A percentile compares a stretch with the other conserved stretches of the same genome.
These are phyloP conservation scores for Epinephelus moara DNA, from an alignment of 2,113 vertebrate genomes.

Conservation along the genomic window DNA sequence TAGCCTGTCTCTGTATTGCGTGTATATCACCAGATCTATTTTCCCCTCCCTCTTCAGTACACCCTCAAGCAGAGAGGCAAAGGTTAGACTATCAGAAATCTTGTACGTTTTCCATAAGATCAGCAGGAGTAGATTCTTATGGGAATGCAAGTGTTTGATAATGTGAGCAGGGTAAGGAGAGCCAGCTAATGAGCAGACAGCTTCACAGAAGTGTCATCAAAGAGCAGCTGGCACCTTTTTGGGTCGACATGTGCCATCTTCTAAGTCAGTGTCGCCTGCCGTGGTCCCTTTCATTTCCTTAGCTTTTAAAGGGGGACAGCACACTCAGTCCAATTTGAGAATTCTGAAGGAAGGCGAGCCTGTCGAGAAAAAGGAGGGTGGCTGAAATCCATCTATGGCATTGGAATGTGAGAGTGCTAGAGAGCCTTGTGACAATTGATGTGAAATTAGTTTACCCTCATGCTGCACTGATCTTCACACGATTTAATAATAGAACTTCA, in stretches of 20 bases:
- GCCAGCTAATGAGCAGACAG: slow-evolving; percentile 80
- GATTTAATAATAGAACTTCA: slow-evolving; percentile 62
- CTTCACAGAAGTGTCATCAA: slow-evolving; percentile 79
- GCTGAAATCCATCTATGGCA: slow-evolving; percentile 35
- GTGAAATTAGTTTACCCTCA: slow-evolving; percentile 72
- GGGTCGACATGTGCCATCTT: slow-evolving; percentile 77
- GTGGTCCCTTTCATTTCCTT: slow-evolving; percentile 53
- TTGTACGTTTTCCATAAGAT: slow-evolving; percentile 73
- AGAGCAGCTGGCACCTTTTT: slow-evolving; percentile 78
- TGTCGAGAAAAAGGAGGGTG: slow-evolving; percentile 36
- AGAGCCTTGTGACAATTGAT: slow-evolving; percentile 58
- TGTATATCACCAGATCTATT: slow-evolving; percentile 6
- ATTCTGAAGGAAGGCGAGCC: no score
- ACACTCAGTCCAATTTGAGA: no score
- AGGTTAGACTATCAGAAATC: slow-evolving; percentile 70
- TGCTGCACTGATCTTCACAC: slow-evolving; percentile 66
- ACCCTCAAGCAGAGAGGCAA: slow-evolving; percentile 49
- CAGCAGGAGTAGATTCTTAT: slow-evolving; percentile 73
- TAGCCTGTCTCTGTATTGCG: background rate
- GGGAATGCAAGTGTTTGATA: slow-evolving; percentile 75
- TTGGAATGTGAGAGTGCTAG: slow-evolving; percentile 39
- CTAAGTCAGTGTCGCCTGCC: slow-evolving; percentile 62
- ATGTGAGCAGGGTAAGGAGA: slow-evolving; percentile 69
- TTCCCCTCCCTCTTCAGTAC: slow-evolving; percentile 11
- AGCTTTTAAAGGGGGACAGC: slow-evolving; percentile 51